These are phyloP conservation scores for Tethya wilhelma DNA, from an alignment of 37 sponge, comb jelly and placozoan species.

Conservation along the genomic window DNA sequence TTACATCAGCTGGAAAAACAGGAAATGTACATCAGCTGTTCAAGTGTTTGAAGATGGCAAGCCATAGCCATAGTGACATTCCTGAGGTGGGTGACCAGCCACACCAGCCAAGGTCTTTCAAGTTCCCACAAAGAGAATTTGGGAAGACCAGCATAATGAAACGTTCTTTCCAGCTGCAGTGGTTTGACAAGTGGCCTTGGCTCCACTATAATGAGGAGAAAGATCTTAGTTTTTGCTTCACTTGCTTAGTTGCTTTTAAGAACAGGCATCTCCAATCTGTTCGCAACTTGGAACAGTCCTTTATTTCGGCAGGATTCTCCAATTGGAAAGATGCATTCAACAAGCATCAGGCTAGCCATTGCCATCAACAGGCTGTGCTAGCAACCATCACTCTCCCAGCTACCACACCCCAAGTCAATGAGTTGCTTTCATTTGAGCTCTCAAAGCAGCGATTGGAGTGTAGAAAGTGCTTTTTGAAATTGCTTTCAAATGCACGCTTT, in stretches of 20 bases:
- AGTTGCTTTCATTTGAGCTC: constrained; percentile 32
- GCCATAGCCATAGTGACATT: too few relatives aligned
- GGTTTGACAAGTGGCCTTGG: constrained; percentile 38
- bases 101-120: background rate
- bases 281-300: constrained; percentile 5
- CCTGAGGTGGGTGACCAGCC: too few relatives aligned
- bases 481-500: constrained; percentile 49
- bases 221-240: constrained; percentile 32
- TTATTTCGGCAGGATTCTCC: constrained; percentile 34
- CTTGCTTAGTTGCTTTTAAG: constrained; percentile 28
- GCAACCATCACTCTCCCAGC: constrained; percentile 44
- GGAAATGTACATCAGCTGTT: too few relatives aligned
- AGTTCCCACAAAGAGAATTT: constrained; percentile 32
- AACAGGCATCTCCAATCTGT: constrained; percentile 26
- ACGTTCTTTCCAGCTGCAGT: constrained; percentile 6
- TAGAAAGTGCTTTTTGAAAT: constrained; percentile 46
- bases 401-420: constrained; percentile 22
- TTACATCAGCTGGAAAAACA: too few relatives aligned
- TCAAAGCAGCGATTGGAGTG: constrained; percentile 24
- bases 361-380: constrained; percentile 52
- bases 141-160: constrained; percentile 9
- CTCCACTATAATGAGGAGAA: constrained; percentile 37
- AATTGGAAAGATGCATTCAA: constrained; percentile 46
- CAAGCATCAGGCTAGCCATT: constrained; percentile 51
- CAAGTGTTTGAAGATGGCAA: too few relatives aligned